Base-by-base conservation (phyloP, 2,888 invertebrate species). In the Glaucopsyche alexis region DNA sequence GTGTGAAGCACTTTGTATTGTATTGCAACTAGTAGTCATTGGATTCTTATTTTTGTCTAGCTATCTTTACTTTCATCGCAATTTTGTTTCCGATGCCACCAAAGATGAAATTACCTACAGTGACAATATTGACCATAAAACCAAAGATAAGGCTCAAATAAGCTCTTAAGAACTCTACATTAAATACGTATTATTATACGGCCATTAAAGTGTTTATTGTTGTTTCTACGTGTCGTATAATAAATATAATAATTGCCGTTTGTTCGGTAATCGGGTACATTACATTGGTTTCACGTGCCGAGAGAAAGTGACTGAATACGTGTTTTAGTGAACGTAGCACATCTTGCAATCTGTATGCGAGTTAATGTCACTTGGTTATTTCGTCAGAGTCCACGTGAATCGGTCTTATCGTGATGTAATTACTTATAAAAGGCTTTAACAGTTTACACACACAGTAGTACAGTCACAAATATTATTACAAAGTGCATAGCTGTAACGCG, bases 301-400 rank as follows among this genome's bases (percentile, higher is more conserved):
- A 81, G 85, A 81, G 87, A 87, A 87, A 87, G 87, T 86, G 82
- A 80, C 81, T 80, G 79, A 84, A 82, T 80, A 78, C 79, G 78
- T 81, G 77, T 76, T 75, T 78, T 78, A 70, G 73, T 76, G 73
- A 76, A 74, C 72, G 75, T 78, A 76, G 76, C 76, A 74, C 76
- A 78, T 77, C 76, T 77, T 77, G 71, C 75, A 74, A 65, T 77
- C 49, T 75, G 75, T 71, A 38, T 70, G 74, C 71, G 75, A 77
- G 47, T 69, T 49, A 78, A 78, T 78, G 78, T 79, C 77, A 77
- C 74, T 76, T 75, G 71, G 19, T 73, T 19, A 14, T 72, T 66
- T 72, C 72, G 66, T 67, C 72, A 72, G 19, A 11, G 69, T 45
- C 47, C 19, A 69, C 69, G 47, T 69, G 49, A 49, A 69, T 49